Base-by-base conservation (phyloP, 2,888 invertebrate genomes). In the Polyploca ridens region DNA sequence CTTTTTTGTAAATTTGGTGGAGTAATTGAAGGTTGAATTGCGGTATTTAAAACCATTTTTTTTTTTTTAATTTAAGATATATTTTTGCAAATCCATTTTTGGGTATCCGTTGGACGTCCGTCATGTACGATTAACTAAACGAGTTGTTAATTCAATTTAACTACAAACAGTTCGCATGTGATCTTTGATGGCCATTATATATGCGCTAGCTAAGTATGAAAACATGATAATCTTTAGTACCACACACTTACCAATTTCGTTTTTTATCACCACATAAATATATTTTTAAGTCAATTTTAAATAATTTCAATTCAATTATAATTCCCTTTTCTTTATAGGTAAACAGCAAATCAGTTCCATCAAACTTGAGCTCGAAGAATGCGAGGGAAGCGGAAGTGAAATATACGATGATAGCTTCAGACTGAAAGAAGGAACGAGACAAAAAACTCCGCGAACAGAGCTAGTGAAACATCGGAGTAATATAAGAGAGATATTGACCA, bases 301-400 rank as follows among this genome's bases (percentile, higher is more conserved):
- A 46, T 13, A 46, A 49, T 10, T 0, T 38, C 38, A 41, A 41
- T 41, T 44, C 61, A 61, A 61, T 54, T 19, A 54, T 35, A 60
- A 60, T 38, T 41, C 46, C 57, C 62, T 63, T 63, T 67, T 67
- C 63, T 67, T 67, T 67, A 54, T 67, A 67, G 65, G 65, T 63
- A 46, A 49, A 33, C 64, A 60, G 16, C 35, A 61, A 19, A 27
- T 61, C 44, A 54, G 54, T 54, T 41, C 5, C 41, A 41, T 61
- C 61, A 61, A 61, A 61, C 27, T 10, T 44, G 61, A 61, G 41
- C 13, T 10, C 41, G 14, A 61, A 19, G 54, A 54, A 54, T 54
- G 19, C 4, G 33, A 35, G 35, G 59, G n/a, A n/a, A 59, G 35
- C 35, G 61, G 16, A 11, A 41, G 19, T 41, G 61, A 61, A 33